Conservation (phyloP, 2,113 vertebrate species). For the Delphinus delphis region DNA sequence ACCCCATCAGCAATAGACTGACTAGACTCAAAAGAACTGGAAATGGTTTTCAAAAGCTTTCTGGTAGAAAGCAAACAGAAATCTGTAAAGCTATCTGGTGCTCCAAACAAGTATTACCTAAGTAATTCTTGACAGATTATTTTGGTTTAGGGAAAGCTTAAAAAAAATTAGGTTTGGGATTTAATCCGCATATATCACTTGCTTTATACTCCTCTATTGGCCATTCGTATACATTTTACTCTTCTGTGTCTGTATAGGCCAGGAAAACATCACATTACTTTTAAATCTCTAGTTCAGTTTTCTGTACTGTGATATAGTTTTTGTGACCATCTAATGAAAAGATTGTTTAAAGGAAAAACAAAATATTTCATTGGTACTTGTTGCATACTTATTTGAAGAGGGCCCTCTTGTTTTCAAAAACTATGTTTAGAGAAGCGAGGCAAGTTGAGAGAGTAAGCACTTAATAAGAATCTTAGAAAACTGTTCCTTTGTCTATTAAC, state of each 20-base stretch:
- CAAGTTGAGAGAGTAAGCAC: conserved; percentile 21
- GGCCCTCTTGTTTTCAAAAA: neutral
- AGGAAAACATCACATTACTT: neutral
- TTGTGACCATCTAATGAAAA: conserved; percentile 41
- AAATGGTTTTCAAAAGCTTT: conserved; percentile 32
- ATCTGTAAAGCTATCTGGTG: neutral
- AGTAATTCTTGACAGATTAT: conserved; percentile 38
- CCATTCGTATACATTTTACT: neutral
- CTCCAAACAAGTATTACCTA: conserved; percentile 18
- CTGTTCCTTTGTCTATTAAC: neutral
- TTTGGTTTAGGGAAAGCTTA: conserved; percentile 24
- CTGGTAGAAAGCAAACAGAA: conserved; percentile 32
- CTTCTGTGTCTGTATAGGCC: neutral
- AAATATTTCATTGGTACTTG: conserved; percentile 1
- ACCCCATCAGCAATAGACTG: neutral
- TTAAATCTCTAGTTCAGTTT: conserved; percentile 31
- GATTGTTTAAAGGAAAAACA: conserved; percentile 29
- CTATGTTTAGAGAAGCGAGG: neutral
- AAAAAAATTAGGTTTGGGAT: neutral
- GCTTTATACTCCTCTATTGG: neutral
- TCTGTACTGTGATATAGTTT: conserved; percentile 13
- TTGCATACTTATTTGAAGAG: conserved; percentile 3
- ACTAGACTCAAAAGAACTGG: neutral
- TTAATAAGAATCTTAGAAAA: conserved; percentile 44
- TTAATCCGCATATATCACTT: neutral